A percentile compares a stretch with the other conserved stretches of the same genome.
These are phyloP conservation scores for Watersipora subatra DNA, from an alignment of 1,140 invertebrate genomes.

Conservation along the genomic window DNA sequence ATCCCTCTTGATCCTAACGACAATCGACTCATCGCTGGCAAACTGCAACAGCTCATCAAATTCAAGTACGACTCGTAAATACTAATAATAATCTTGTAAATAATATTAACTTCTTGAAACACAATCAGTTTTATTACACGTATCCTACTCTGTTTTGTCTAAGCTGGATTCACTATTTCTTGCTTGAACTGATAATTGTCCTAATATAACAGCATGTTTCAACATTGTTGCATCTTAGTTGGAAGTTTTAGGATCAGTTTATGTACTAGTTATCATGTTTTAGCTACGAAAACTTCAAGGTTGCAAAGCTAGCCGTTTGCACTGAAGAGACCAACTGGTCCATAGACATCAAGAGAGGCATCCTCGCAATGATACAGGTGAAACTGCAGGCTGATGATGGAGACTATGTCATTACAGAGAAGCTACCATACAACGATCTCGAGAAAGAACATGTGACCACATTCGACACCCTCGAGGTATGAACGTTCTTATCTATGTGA, in stretches of 20 bases:
- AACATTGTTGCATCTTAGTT: not conserved
- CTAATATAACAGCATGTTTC: too few relatives aligned
- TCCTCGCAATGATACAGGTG: constrained; percentile 29
- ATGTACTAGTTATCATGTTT: not conserved
- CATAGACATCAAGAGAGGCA: constrained; percentile 32
- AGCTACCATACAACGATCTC: not conserved
- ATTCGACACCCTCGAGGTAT: not conserved
- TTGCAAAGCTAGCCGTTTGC: constrained; percentile 16
- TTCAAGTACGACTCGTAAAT: not conserved
- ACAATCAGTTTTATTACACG: not conserved
- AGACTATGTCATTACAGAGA: not conserved
- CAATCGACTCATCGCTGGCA: not conserved
- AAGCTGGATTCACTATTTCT: too few relatives aligned
- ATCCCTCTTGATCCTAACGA: not conserved
- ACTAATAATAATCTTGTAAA: not conserved
- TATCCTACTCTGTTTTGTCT: too few relatives aligned
- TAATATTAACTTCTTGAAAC: not conserved
- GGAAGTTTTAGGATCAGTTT: not conserved
- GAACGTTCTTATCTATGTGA: too few relatives aligned
- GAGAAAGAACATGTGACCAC: not conserved
- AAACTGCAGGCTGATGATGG: constrained; percentile 17
- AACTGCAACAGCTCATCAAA: not conserved
- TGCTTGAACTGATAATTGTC: too few relatives aligned
- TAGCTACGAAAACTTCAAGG: constrained; percentile 16
- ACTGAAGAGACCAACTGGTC: constrained; percentile 31